phyloP scores from a whole-genome alignment of 2,888 invertebrate genomes.

The Andrena bucephala region DNA sequence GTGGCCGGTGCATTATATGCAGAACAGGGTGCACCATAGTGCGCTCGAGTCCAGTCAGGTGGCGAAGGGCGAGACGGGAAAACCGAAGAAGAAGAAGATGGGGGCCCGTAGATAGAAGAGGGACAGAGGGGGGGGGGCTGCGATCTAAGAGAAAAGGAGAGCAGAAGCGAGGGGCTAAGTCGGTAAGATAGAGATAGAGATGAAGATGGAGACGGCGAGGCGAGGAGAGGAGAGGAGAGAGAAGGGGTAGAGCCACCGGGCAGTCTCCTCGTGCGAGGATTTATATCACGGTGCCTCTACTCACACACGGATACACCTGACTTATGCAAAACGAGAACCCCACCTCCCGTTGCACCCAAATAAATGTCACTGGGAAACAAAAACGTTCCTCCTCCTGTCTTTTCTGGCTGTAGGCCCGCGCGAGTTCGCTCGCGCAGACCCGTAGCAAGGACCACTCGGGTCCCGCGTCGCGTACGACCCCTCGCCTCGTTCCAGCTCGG shows the following conservation, averaged over 20 bases:
- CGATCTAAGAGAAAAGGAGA: slow-evolving; percentile 51
- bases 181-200: slow-evolving; percentile 54
- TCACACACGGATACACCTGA: slow-evolving; percentile 80
- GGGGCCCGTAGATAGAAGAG: slow-evolving; percentile 43
- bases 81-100: slow-evolving; percentile 62
- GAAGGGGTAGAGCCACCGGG: slow-evolving; percentile 77
- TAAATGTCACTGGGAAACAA: slow-evolving; percentile 84
- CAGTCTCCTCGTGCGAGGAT: slow-evolving; percentile 79
- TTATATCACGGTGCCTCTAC: slow-evolving; percentile 81
- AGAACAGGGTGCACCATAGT: slow-evolving; percentile 82
- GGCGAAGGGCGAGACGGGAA: slow-evolving; percentile 56
- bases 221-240: slow-evolving; percentile 54
- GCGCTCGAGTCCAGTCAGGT: slow-evolving; percentile 70
- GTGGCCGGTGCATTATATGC: slow-evolving; percentile 82
- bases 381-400: slow-evolving; percentile 75
- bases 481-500: slow-evolving; percentile 11
- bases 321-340: slow-evolving; percentile 83
- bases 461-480: slow-evolving; percentile 38
- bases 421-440: slow-evolving; percentile 58
- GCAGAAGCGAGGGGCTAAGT: slow-evolving; percentile 35
- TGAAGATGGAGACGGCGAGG: slow-evolving; percentile 41
- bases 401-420: slow-evolving; percentile 64
- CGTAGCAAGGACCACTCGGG: slow-evolving; percentile 36
- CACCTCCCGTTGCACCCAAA: slow-evolving; percentile 79
- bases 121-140: slow-evolving; percentile 50